Evolutionary conservation across 2,888 invertebrate genomes (phyloP).

Genomic region (Polydrusus pterygomalis): DNA sequence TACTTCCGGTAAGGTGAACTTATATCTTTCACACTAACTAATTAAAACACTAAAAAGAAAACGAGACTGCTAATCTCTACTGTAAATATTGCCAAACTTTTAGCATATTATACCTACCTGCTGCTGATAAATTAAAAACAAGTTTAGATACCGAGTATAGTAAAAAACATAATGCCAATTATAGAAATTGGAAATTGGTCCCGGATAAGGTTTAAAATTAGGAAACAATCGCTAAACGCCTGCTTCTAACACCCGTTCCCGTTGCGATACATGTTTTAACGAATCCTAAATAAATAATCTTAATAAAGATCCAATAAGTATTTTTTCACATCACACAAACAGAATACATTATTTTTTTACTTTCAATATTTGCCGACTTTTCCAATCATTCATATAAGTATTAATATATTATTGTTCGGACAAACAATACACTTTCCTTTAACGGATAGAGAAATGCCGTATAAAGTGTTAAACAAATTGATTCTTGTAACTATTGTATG

Average conservation of each 20-base stretch:
- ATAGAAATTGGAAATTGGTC: no score
- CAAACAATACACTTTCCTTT: slow-evolving; percentile 25
- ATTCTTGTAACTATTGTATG: slow-evolving; percentile 26
- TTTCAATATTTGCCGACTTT: slow-evolving; percentile 8
- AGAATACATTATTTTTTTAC: background rate
- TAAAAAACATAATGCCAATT: no score
- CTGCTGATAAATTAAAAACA: background rate
- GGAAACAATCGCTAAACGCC: no score
- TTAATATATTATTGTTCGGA: slow-evolving; percentile 19
- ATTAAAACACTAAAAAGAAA: background rate
- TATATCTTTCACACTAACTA: background rate
- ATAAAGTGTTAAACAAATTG: slow-evolving; percentile 21
- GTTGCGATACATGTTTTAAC: no score
- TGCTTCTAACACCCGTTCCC: no score
- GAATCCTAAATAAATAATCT: no score
- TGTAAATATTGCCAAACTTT: background rate
- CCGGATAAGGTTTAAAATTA: no score
- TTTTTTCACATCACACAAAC: background rate
- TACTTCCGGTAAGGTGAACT: background rate
- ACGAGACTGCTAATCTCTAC: background rate
- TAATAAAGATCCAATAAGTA: background rate
- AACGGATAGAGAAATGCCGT: slow-evolving; percentile 7
- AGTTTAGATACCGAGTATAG: no score
- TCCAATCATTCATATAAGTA: slow-evolving; percentile 1
- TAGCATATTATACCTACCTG: background rate